Conservation (phyloP, 2,113 vertebrate species). For the Nestor notabilis region DNA sequence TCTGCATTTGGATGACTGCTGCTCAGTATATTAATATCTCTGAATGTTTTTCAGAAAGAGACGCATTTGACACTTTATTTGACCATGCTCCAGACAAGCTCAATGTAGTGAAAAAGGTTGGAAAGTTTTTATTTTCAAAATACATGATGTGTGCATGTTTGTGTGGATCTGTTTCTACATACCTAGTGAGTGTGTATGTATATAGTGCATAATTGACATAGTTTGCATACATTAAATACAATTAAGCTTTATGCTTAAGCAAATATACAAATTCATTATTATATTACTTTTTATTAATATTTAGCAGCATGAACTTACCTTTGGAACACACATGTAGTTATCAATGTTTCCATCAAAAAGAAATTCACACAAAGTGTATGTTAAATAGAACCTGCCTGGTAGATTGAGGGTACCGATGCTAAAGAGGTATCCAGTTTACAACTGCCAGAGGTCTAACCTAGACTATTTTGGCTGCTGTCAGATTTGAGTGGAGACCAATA, state of each 20-base stretch:
- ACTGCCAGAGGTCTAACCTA: background rate
- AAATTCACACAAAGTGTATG: background rate
- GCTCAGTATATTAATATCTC: background rate
- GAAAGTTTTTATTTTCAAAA: constrained; percentile 6
- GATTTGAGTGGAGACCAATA: background rate
- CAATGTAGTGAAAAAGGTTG: constrained; percentile 97
- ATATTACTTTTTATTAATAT: background rate
- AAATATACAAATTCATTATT: background rate
- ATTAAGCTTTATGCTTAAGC: background rate
- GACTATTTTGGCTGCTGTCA: background rate
- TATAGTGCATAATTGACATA: background rate
- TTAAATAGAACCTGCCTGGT: background rate
- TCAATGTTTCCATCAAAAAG: background rate
- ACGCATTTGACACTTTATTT: constrained; percentile 96
- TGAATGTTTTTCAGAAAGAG: constrained; percentile 84
- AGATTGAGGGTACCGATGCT: background rate
- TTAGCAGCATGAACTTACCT: background rate
- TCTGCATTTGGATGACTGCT: background rate
- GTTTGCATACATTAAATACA: background rate
- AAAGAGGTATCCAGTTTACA: background rate
- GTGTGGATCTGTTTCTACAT: background rate
- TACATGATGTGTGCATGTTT: background rate
- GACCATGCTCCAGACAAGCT: constrained; percentile 98
- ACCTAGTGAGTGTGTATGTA: background rate
- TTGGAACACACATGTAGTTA: background rate